phyloP scores from a whole-genome alignment of 2,113 vertebrate species.

The Catharus minimus region DNA sequence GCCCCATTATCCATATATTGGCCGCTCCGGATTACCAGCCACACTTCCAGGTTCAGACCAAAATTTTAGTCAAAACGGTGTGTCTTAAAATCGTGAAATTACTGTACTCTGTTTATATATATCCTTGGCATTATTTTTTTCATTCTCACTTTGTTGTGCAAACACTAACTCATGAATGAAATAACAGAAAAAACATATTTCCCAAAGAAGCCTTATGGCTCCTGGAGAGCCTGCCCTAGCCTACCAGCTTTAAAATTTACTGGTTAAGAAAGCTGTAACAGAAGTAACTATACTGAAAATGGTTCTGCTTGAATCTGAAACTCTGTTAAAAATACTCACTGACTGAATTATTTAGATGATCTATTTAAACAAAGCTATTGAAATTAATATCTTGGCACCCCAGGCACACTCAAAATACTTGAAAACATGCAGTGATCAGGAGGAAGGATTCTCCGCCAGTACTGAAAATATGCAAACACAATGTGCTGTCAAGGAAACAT shows the following conservation, averaged over 20 bases:
- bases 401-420: not conserved
- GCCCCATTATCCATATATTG: too few relatives aligned
- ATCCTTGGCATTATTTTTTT: not conserved
- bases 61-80: too few relatives aligned
- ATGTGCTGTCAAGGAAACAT: slow-evolving; percentile 40
- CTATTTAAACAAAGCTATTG: not conserved
- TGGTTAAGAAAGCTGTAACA: not conserved
- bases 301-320: not conserved
- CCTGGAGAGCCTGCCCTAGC: not conserved
- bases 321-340: not conserved
- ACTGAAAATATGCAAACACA: slow-evolving; percentile 10
- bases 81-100: too few relatives aligned
- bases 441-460: not conserved
- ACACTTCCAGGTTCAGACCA: too few relatives aligned
- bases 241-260: not conserved
- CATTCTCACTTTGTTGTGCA: not conserved
- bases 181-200: fast-evolving
- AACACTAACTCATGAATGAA: not conserved
- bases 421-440: not conserved
- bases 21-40: too few relatives aligned
- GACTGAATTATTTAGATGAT: not conserved
- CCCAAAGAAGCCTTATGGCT: not conserved
- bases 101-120: not conserved
- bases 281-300: not conserved
- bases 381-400: slow-evolving; percentile 5